Evolutionary conservation across 2,113 vertebrate genomes (phyloP).

Genomic region (Dolichotis patagonum): DNA sequence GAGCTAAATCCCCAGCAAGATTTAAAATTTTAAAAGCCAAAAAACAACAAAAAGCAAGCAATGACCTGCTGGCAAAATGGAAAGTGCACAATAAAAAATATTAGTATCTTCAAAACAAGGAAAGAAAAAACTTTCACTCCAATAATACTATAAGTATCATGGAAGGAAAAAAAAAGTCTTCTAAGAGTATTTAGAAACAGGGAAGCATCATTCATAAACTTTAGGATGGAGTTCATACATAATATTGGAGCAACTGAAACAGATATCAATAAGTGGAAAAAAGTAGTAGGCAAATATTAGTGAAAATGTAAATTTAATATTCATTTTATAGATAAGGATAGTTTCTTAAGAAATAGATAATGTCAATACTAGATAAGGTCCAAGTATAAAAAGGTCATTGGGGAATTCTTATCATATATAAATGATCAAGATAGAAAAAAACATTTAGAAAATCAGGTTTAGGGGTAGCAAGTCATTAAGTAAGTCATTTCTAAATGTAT

Average conservation of each 20-base stretch:
- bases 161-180: background rate
- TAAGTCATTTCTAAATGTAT: background rate
- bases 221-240: background rate
- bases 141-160: background rate
- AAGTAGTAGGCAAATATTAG: background rate
- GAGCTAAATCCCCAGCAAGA: too few relatives aligned
- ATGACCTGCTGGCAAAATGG: background rate
- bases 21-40: background rate
- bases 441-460: background rate
- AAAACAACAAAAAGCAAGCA: background rate
- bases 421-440: background rate
- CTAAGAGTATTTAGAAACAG: background rate
- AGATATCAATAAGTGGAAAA: background rate
- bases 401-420: background rate
- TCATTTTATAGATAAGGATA: background rate
- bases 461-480: background rate
- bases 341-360: background rate
- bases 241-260: background rate
- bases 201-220: background rate
- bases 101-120: background rate
- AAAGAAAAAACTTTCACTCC: background rate
- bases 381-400: background rate
- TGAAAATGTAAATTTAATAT: background rate
- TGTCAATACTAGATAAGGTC: background rate
- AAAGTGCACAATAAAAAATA: background rate